Evolutionary conservation across 2,113 vertebrate species (phyloP), one percentile per base, ranked within the genome.

Genomic region (Tyrannus savana): DNA sequence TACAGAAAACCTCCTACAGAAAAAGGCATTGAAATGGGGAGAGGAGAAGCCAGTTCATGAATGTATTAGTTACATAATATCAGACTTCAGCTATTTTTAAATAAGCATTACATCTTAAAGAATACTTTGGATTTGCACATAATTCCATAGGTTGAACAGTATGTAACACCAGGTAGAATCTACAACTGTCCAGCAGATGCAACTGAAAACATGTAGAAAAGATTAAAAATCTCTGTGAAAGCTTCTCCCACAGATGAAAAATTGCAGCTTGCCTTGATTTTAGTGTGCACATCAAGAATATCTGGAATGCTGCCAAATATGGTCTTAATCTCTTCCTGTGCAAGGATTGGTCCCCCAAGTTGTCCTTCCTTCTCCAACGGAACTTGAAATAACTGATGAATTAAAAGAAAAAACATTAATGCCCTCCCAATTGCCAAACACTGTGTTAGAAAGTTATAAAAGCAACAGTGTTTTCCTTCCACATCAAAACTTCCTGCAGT

Each of bases 261-360:
- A 11, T 22, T 63, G 47, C 35, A 86, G 69, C 81, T 97, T 97
- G 98, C 99, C 99, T 99, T 99, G 95, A 99, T 99, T 96, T 98
- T 99, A 62, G 97, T 99, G 91, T 99, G 99, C 27, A 99, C 99
- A 33, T 99, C 99, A 77, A 99, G 98, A 95, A 99, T 99, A 92
- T 99, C 99, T 50, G 99, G 99, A 93, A 99, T 99, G 97, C 99
- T 99, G 97, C 99, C 99, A 95, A 99, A 99, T 97, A 99, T 99
- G 17, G 99, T 99, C 96, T 99, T 99, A 44, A 99, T 98, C 96
- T 99, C 99, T 96, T 99, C 99, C 80, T 98, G 98, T 44, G 99
- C 99, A 96, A 99, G 98, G 89, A 99, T 99, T 44, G 99, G 99
- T 33, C 99, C 99, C 21, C 99, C 99, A 46, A 99, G 98, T 52